Evolutionary conservation across 2,797 vertebrate species (phyloP), one percentile per base, ranked within the genome.

Genomic region (Muraenolepis orangiensis): DNA sequence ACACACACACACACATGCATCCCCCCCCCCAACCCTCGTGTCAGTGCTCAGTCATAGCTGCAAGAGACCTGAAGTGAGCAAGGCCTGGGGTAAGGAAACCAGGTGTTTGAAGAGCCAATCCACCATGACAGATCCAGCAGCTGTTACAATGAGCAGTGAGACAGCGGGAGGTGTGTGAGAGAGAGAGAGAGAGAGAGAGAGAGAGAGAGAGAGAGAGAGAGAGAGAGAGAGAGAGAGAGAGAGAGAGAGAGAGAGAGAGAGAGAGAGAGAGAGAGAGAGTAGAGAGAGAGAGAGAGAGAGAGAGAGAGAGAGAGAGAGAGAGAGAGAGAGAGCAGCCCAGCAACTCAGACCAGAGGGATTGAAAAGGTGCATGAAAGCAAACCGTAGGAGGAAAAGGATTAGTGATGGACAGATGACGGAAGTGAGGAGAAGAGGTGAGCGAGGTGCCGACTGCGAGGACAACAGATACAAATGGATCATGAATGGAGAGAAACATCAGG

Each of bases 371-470:
- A 57, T 57, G 20, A 57, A 57, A 57, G 46, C 46, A 57, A 20
- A 57, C 46, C n/a, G 46, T 57, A 7, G 46, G 46, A n/a, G 8
- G 46, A 57, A 57, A 57, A n/a, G 46, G 46, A 57, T 57, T 57
- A 57, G 46, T n/a, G 20, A n/a, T n/a, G 46, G 46, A 57, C 18
- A 57, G 46, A 20, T 57, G 46, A 57, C n/a, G 46, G 1, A 20
- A 57, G 20, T n/a, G n/a, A 4, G 46, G 46, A 57, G 18, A 6
- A n/a, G 3, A 57, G 46, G 46, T 20, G 20, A 8, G 12, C 1
- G 73, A 68, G 66, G 74, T 74, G 73, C 66, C 75, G 86, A 80
- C 83, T 75, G 86, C 87, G 88, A 85, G 86, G 74, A 7, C 3
- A 82, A n/a, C 5, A 8, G 46, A 57, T 57, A 57, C 20, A n/a